phyloP scores from a whole-genome alignment of 1,140 invertebrate species.

The Phocides pigmalion region DNA sequence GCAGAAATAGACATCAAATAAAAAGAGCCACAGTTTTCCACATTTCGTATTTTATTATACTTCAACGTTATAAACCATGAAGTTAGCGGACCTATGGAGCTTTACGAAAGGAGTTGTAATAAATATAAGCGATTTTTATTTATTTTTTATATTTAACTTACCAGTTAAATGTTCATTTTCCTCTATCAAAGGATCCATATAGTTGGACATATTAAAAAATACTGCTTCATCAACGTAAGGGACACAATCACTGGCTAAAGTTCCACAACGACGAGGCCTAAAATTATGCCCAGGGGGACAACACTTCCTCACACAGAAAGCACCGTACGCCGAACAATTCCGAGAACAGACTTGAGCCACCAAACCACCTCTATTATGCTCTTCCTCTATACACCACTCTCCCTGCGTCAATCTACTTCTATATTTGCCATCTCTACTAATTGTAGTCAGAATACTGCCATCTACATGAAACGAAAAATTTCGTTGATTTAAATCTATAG shows the following conservation, averaged over 20 bases:
- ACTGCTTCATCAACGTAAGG: conserved; percentile 50
- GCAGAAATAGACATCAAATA: no score
- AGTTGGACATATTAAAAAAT: conserved; percentile 57
- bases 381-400: conserved; percentile 74
- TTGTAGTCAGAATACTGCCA: conserved; percentile 50
- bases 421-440: conserved; percentile 39
- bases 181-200: conserved; percentile 52
- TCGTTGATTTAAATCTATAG: conserved; percentile 54
- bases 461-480: conserved; percentile 48
- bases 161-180: conserved; percentile 50
- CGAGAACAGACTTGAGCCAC: conserved; percentile 67
- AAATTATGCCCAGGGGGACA: conserved; percentile 75
- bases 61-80: no score
- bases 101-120: no score
- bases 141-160: no score
- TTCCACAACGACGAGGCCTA: conserved; percentile 48
- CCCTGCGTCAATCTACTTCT: conserved; percentile 43
- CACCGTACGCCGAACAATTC: conserved; percentile 58
- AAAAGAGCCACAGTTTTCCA: no score
- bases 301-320: conserved; percentile 74
- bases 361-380: conserved; percentile 39
- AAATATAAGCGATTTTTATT: no score
- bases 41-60: no score
- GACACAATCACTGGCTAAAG: conserved; percentile 55
- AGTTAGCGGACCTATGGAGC: no score